Evolutionary conservation across 2,797 vertebrate species (phyloP), one percentile per base, ranked within the genome.

Genomic region (Coregonus suidteri): DNA sequence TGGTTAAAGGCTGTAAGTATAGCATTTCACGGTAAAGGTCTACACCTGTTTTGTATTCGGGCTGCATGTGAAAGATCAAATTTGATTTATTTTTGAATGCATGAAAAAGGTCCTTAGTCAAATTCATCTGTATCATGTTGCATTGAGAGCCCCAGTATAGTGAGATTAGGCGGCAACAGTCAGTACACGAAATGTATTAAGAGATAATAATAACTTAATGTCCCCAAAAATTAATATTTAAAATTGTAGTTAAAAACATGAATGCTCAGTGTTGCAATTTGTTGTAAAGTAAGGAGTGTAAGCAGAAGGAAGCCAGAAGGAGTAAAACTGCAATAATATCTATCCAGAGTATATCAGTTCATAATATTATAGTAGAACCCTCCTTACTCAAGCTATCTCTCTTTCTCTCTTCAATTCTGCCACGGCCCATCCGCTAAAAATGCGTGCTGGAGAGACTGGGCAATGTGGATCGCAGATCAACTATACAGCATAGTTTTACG

Each of bases 361-460:
- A 20, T 59, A 59, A n/a, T 47, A 20, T 59, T 20, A n/a, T 47
- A 25, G 59, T 25, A 25, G 59, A 64, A 64, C 25, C 25, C 1
- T 25, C 59, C 59, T 64, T 16, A 64, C 20, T 64, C 9, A 25
- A 64, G n/a, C 3, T 37, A 34, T 30, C 41, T 47, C 41, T 47
- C 6, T 54, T 1, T 25, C 25, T 75, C 37, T 77, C 47, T 59
- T 59, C n/a, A 91, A 97, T 88, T 97, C 96, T 0, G 96, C 96
- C 64, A 97, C n/a, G n/a, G n/a, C n/a, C n/a, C n/a, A n/a, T n/a
- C n/a, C n/a, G n/a, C n/a, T n/a, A n/a, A n/a, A n/a, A n/a, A n/a
- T n/a, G n/a, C n/a, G n/a, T n/a, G n/a, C 74, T 97, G 89, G 96
- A 97, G 84, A 97, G n/a, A 97, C 93, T 97, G n/a, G n/a, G 96